These are phyloP conservation scores for Gymnocypris eckloni DNA, from an alignment of 2,797 vertebrate genomes.

Conservation along the genomic window DNA sequence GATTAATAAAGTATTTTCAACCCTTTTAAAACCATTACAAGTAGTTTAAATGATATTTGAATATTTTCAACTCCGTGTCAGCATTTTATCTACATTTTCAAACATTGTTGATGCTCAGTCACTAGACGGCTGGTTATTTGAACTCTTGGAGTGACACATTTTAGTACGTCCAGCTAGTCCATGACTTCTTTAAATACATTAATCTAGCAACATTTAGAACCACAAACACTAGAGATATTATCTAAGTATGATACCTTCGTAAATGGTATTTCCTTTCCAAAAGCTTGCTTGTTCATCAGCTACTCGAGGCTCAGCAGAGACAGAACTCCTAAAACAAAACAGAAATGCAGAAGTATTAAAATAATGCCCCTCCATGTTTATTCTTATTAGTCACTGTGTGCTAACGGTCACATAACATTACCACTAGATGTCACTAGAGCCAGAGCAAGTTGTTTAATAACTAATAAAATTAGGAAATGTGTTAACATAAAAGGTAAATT, in stretches of 20 bases:
- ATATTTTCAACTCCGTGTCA: not conserved
- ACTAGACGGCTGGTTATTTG: not conserved
- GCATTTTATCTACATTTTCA: not conserved
- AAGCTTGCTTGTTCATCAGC: slow-evolving; percentile 38
- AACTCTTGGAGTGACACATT: not conserved
- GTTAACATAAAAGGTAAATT: slow-evolving; percentile 24
- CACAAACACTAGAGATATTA: not conserved
- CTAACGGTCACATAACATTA: not conserved
- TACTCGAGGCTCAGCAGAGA: slow-evolving; percentile 46
- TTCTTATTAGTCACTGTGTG: not conserved
- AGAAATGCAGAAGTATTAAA: slow-evolving; percentile 16
- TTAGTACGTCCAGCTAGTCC: not conserved
- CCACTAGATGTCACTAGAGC: slow-evolving; percentile 25
- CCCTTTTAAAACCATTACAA: not conserved
- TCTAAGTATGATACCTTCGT: slow-evolving; percentile 63
- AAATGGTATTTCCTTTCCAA: slow-evolving; percentile 56
- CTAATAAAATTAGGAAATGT: not conserved
- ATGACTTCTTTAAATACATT: slow-evolving; percentile 15
- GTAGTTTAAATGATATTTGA: not conserved
- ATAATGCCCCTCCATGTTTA: slow-evolving; percentile 2
- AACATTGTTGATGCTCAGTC: not conserved
- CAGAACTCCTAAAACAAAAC: slow-evolving; percentile 58
- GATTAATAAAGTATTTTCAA: not conserved
- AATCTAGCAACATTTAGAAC: not conserved
- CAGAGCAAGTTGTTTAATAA: slow-evolving; percentile 12